Conservation (phyloP, 2,113 vertebrate species). For the Paedocypris sp. region DNA sequence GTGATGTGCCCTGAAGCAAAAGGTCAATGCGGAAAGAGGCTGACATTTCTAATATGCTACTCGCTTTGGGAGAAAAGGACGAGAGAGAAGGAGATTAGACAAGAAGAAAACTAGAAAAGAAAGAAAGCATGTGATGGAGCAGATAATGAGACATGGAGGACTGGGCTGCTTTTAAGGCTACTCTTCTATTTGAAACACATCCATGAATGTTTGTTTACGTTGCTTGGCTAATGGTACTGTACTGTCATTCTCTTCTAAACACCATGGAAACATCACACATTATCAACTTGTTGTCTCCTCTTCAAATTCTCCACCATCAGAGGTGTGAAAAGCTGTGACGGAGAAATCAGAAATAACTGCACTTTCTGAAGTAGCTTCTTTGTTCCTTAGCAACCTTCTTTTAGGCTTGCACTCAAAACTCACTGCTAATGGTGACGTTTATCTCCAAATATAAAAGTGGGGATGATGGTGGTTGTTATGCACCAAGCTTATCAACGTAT, state of each 20-base stretch:
- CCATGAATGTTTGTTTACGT: neutral
- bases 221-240: neutral
- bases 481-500: neutral
- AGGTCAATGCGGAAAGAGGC: slow-evolving; percentile 4
- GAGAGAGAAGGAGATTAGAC: neutral
- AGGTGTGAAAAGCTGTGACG: slow-evolving; percentile 59
- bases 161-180: neutral
- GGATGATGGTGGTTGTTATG: neutral
- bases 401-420: slow-evolving; percentile 40
- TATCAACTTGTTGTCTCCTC: slow-evolving; percentile 8
- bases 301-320: slow-evolving; percentile 35
- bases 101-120: neutral
- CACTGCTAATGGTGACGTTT: slow-evolving; percentile 33
- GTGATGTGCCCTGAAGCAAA: slow-evolving; percentile 17
- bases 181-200: neutral
- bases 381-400: slow-evolving; percentile 60
- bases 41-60: slow-evolving; percentile 39
- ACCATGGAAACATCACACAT: slow-evolving; percentile 6
- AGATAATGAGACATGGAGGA: neutral
- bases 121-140: neutral
- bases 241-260: slow-evolving; percentile 1
- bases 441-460: slow-evolving; percentile 31
- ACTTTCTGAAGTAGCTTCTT: slow-evolving; percentile 42
- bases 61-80: slow-evolving; percentile 3
- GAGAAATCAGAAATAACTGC: slow-evolving; percentile 61